Conservation (phyloP, 1,140 invertebrate genomes). For the Sarcophaga peregrina region DNA sequence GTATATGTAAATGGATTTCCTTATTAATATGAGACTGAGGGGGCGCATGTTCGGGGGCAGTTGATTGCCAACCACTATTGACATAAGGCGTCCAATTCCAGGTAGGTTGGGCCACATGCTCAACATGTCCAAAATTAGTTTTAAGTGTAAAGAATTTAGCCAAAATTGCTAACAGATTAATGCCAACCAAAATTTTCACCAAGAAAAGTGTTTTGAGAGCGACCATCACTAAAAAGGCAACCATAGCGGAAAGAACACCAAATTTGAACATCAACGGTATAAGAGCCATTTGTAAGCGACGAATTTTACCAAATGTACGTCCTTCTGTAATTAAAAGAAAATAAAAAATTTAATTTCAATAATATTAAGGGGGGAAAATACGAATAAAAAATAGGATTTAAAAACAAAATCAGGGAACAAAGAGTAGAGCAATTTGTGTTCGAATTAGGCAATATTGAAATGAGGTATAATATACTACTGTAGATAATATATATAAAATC, state of each 20-base stretch:
- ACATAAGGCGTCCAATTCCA: conserved; percentile 49
- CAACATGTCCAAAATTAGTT: conserved; percentile 47
- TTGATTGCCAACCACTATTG: conserved; percentile 49
- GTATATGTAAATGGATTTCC: conserved; percentile 64
- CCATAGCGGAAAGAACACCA: conserved; percentile 68
- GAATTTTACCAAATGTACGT: conserved; percentile 65
- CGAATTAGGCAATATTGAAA: no score
- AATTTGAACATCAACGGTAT: conserved; percentile 69
- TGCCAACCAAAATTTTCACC: conserved; percentile 63
- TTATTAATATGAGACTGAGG: conserved; percentile 51
- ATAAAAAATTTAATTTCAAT: background rate
- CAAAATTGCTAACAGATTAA: conserved; percentile 61
- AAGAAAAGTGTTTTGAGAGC: conserved; percentile 68
- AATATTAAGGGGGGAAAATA: background rate
- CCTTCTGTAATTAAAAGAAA: conserved; percentile 48
- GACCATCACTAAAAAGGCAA: conserved; percentile 66
- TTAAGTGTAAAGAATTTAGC: conserved; percentile 62
- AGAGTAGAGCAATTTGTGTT: no score
- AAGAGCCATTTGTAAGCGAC: conserved; percentile 66
- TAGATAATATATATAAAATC: no score
- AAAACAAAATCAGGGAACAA: no score
- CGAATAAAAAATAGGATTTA: background rate
- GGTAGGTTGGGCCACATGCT: conserved; percentile 52
- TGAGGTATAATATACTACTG: no score
- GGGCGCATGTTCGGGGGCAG: conserved; percentile 47